A percentile compares a stretch with the other conserved stretches of the same genome.
Evolutionary conservation across 2,888 invertebrate genomes (phyloP).

Genomic region (Syrista parreyssii): DNA sequence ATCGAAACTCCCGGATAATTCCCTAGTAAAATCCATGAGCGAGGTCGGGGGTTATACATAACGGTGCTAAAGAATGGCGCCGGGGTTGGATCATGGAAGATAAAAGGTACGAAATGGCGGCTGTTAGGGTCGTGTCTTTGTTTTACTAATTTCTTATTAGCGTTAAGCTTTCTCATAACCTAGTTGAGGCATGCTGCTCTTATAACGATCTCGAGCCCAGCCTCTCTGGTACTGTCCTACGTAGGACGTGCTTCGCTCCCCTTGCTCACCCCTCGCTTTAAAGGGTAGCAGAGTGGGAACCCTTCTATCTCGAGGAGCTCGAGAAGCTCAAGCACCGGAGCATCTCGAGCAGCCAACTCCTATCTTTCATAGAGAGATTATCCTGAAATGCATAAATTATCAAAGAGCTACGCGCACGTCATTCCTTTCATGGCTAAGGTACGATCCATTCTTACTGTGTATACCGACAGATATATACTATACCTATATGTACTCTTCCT

Average conservation of each 20-base stretch:
- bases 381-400: slow-evolving; percentile 57
- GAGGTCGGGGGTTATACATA: background rate
- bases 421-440: background rate
- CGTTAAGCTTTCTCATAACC: slow-evolving; percentile 30
- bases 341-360: slow-evolving; percentile 31
- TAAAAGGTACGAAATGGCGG: slow-evolving; percentile 25
- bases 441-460: background rate
- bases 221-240: slow-evolving; percentile 12
- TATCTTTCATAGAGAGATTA: slow-evolving; percentile 50
- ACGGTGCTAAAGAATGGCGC: background rate
- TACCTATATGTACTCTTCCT: background rate
- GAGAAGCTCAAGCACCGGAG: slow-evolving; percentile 28
- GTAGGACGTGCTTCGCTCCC: slow-evolving; percentile 4
- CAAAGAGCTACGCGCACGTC: slow-evolving; percentile 24
- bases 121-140: slow-evolving; percentile 35
- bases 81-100: slow-evolving; percentile 19
- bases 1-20: background rate
- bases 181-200: slow-evolving; percentile 20
- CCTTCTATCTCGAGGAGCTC: background rate
- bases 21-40: background rate
- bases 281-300: slow-evolving; percentile 6
- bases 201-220: slow-evolving; percentile 16
- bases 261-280: background rate
- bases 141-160: slow-evolving; percentile 44
- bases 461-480: background rate